Evolutionary conservation across 2,888 invertebrate species (phyloP).

Genomic region (Blera fallax): DNA sequence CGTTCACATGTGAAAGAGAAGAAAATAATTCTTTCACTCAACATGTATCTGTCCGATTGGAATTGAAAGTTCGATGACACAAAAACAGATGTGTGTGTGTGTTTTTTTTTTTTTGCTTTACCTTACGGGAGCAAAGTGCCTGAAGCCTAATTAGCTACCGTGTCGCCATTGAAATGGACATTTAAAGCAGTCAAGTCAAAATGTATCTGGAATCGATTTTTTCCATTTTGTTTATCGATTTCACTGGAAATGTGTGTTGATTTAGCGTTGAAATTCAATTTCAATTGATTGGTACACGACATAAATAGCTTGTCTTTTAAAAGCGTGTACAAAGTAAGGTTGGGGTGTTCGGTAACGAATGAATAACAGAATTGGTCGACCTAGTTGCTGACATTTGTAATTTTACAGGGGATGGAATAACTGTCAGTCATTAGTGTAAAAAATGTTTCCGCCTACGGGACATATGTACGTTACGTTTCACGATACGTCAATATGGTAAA

Average conservation of each 20-base stretch:
- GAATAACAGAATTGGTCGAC: background rate
- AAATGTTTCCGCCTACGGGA: too few species aligned
- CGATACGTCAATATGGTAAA: too few species aligned
- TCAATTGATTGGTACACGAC: conserved; percentile 3
- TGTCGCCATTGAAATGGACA: conserved; percentile 3
- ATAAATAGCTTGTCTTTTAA: background rate
- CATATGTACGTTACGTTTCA: too few species aligned
- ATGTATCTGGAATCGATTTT: background rate
- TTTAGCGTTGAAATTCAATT: background rate
- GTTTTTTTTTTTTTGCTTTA: background rate
- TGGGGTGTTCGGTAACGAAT: background rate
- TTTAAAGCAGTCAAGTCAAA: background rate
- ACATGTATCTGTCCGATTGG: conserved; percentile 13
- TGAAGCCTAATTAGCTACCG: conserved; percentile 35
- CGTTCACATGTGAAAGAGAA: background rate
- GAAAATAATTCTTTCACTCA: conserved; percentile 17
- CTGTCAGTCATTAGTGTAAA: too few species aligned
- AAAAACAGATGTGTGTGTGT: conserved; percentile 5
- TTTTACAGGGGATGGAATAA: too few species aligned
- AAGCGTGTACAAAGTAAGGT: too few species aligned
- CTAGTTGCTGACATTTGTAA: background rate
- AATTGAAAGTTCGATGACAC: conserved; percentile 38
- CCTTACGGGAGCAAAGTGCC: background rate
- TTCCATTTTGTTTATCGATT: background rate
- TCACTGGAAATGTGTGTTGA: background rate